Percentiles rank a stretch among this genome's conserved stretches.
These are phyloP conservation scores for Brachycybe producta DNA, from an alignment of 2,888 invertebrate genomes.

Conservation along the genomic window DNA sequence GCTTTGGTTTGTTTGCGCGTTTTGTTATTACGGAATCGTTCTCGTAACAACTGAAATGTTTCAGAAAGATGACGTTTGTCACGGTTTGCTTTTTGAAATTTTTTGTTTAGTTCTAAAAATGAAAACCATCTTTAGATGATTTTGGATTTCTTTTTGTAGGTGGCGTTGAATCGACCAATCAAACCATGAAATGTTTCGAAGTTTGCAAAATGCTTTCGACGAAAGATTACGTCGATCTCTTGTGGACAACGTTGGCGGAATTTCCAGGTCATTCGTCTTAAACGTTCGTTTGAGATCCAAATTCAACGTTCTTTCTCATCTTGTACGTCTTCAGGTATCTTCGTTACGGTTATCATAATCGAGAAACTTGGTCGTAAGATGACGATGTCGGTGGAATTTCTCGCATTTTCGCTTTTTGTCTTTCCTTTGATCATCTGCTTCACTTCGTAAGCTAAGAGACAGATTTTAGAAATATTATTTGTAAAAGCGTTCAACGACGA, in stretches of 20 bases:
- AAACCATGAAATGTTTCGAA: too few relatives aligned
- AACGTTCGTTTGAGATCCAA: too few relatives aligned
- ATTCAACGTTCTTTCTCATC: too few relatives aligned
- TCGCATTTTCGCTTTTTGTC: constrained; percentile 57
- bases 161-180: neutral
- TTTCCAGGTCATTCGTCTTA: constrained; percentile 74
- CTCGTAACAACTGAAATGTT: constrained; percentile 88
- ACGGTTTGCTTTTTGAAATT: too few relatives aligned
- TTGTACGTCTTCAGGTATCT: constrained; percentile 49
- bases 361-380: constrained; percentile 79
- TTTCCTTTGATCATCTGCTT: constrained; percentile 58
- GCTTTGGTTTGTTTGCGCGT: constrained; percentile 80
- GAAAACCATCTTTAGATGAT: constrained; percentile 3
- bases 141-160: neutral
- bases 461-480: neutral
- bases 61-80: constrained; percentile 44
- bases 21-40: constrained; percentile 89
- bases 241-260: constrained; percentile 89
- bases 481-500: neutral
- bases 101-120: constrained; percentile 19
- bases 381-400: constrained; percentile 87
- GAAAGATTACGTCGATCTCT: constrained; percentile 77
- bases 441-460: constrained; percentile 32
- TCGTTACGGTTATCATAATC: constrained; percentile 75
- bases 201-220: constrained; percentile 35